Evolutionary conservation across 2,113 vertebrate species (phyloP).

Genomic region (Bubo bubo): DNA sequence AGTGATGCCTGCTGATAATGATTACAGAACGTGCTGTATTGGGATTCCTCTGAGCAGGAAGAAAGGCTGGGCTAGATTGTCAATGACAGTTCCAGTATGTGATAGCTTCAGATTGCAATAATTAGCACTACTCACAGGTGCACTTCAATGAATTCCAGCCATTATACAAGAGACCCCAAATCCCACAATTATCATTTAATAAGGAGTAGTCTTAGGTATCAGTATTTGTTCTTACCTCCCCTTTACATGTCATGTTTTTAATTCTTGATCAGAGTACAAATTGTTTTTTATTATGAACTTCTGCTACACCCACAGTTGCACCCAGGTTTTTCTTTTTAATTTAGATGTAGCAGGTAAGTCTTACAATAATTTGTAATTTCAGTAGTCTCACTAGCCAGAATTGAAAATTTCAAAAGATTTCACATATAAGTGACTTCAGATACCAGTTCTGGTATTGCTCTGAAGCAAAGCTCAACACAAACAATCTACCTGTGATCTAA

Average conservation of each 20-base stretch:
- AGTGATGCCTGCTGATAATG: background rate
- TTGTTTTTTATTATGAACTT: background rate
- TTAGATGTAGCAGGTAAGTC: background rate
- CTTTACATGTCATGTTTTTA: background rate
- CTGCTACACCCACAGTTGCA: background rate
- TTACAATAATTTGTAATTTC: background rate
- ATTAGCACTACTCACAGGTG: background rate
- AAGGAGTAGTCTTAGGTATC: background rate
- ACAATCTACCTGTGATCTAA: background rate
- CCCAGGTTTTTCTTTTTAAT: background rate
- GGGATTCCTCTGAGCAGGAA: background rate
- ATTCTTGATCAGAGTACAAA: background rate
- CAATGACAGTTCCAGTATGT: background rate
- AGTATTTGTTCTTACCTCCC: background rate
- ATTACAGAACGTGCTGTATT: rapidly evolving
- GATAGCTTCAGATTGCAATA: background rate
- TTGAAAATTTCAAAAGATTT: background rate
- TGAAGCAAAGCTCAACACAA: background rate
- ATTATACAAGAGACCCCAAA: background rate
- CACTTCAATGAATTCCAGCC: background rate
- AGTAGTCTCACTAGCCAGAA: background rate
- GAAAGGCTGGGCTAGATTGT: background rate
- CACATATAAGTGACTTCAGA: background rate
- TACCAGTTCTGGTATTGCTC: background rate
- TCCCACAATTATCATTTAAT: background rate